Evolutionary conservation across 1,140 invertebrate species (phyloP).

Genomic region (Zaprionus camerounensis): DNA sequence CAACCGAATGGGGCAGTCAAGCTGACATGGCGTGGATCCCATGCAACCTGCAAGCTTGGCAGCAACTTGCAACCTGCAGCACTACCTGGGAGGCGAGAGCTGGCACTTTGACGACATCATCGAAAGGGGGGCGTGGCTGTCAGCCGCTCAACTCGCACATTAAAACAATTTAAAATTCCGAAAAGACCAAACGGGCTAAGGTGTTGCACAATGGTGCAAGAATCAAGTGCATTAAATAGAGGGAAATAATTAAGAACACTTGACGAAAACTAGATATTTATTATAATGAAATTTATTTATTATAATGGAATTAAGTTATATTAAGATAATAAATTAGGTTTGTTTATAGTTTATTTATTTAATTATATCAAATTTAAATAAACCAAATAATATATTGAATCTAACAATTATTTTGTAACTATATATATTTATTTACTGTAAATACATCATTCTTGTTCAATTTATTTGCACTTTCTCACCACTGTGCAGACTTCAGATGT

Average conservation of each 20-base stretch:
- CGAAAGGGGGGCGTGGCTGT: slow-evolving; percentile 57
- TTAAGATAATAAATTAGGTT: background rate
- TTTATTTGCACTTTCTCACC: slow-evolving; percentile 9
- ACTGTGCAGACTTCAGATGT: slow-evolving; percentile 42
- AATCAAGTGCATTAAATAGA: background rate
- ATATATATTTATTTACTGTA: background rate
- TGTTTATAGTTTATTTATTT: background rate
- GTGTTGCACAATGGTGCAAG: slow-evolving; percentile 17
- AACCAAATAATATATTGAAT: background rate
- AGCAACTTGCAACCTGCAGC: slow-evolving; percentile 16
- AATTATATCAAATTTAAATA: background rate
- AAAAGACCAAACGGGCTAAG: slow-evolving; percentile 51
- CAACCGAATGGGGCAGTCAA: slow-evolving; percentile 20
- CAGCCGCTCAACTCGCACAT: slow-evolving; percentile 62
- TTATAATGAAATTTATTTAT: background rate
- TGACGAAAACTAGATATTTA: background rate
- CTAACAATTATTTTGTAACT: background rate
- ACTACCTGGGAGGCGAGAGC: slow-evolving; percentile 18
- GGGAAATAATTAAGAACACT: background rate
- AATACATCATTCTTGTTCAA: background rate
- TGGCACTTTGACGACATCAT: slow-evolving; percentile 71
- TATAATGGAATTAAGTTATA: no score
- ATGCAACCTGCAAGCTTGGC: background rate
- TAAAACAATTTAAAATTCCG: slow-evolving; percentile 81
- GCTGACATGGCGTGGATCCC: background rate